Evolutionary conservation across 2,113 vertebrate species (phyloP), one percentile per base, ranked within the genome.

Genomic region (Patagioenas fasciata): DNA sequence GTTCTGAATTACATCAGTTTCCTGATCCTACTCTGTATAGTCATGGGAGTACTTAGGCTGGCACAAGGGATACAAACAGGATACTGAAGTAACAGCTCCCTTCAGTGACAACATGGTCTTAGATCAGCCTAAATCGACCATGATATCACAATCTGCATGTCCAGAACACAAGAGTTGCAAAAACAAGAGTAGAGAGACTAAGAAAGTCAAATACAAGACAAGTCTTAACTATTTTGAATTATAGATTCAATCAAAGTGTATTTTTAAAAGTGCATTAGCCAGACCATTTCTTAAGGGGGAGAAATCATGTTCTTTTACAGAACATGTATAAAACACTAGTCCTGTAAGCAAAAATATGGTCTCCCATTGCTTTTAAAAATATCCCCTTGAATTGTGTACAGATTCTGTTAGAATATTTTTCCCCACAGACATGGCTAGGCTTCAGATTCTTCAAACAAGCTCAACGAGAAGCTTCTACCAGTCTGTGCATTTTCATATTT

Each of bases 1-100:
- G 66, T 44, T 77, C 58, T 70, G 28, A 89, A 89, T 91, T 69
- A 93, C 90, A 88, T 94, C 74, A 85, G 82, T 90, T 96, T 96
- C 92, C 92, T 83, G 74, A 83, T 57, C n/a, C 64, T 77, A 58
- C 71, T 80, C 71, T 82, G 53, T 23, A 77, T 1, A 93, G 85
- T 31, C 67, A 85, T 4, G 3, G 38, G 66, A 91, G 28, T 31
- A 94, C 44, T 91, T 53, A 31, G 50, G 40, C 67, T 90, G 82
- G 87, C 80, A 94, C 31, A 65, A 73, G 80, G 51, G 66, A 90
- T 54, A 36, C 74, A 82, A 93, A 96, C 66, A 94, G 88, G 88
- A 96, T 66, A 85, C 47, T 18, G 4, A 88, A 91, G 26, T 19
- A 87, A 81, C 51, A 87, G 69, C 6, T 70, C 34, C 17, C 56